Evolutionary conservation across 2,888 invertebrate genomes (phyloP).

Genomic region (Eledona agricola): DNA sequence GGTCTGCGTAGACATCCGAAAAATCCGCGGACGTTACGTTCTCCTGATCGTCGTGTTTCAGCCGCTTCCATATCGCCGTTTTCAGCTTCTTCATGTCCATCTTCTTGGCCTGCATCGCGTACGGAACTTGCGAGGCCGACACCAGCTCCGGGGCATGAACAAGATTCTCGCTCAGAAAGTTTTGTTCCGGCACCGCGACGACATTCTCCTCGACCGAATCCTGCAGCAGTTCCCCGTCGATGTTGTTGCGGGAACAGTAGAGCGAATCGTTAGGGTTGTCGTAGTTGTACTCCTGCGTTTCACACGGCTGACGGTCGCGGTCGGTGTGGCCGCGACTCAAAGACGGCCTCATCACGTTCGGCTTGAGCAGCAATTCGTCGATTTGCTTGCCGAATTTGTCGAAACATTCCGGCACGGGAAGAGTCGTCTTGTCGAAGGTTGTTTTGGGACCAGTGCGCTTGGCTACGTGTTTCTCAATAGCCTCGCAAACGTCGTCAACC

Average conservation of each 20-base stretch:
- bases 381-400: too few species aligned
- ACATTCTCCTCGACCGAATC: conserved; percentile 48
- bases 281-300: conserved; percentile 66
- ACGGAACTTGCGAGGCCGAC: conserved; percentile 77
- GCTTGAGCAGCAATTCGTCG: too few species aligned
- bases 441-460: too few species aligned
- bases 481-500: conserved; percentile 30
- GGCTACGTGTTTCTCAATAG: conserved; percentile 23
- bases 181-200: conserved; percentile 43
- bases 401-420: too few species aligned
- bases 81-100: conserved; percentile 88
- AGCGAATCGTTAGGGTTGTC: conserved; percentile 67
- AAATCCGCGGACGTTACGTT: conserved; percentile 66
- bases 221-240: conserved; percentile 58
- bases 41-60: too few species aligned
- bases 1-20: conserved; percentile 65
- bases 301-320: too few species aligned
- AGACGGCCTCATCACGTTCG: too few species aligned
- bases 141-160: conserved; percentile 75
- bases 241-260: conserved; percentile 59
- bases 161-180: conserved; percentile 65
- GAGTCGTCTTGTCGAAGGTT: too few species aligned
- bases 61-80: conserved; percentile 73
- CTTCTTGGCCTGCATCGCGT: conserved; percentile 84
- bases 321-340: too few species aligned